phyloP scores from a whole-genome alignment of 1,140 invertebrate genomes.

The Aphelinus certus region DNA sequence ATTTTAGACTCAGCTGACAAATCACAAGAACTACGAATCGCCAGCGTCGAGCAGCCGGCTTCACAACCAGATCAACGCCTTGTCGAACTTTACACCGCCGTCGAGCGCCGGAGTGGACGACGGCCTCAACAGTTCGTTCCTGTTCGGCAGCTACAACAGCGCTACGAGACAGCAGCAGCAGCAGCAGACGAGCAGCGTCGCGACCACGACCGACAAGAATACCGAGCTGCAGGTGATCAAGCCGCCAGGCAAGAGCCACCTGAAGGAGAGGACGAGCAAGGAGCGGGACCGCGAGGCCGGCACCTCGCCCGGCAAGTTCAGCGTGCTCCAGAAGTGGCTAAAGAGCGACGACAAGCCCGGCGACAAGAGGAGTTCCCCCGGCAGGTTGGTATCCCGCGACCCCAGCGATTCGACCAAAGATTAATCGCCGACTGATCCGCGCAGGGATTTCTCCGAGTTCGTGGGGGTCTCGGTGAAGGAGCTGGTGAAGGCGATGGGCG shows the following conservation, averaged over 20 bases:
- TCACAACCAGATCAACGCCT: slow-evolving; percentile 3
- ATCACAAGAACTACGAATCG: slow-evolving; percentile 72
- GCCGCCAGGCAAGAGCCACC: slow-evolving; percentile 49
- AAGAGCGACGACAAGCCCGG: slow-evolving; percentile 69
- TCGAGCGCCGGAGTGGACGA: slow-evolving; percentile 44
- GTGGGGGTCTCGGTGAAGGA: slow-evolving; percentile 83
- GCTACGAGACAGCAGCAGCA: slow-evolving; percentile 19
- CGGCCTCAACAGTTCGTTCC: slow-evolving; percentile 68
- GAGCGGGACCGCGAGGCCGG: slow-evolving; percentile 61
- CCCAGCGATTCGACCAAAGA: too few relatives aligned
- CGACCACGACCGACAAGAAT: slow-evolving; percentile 1
- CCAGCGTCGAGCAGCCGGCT: slow-evolving; percentile 57
- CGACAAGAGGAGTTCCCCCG: slow-evolving; percentile 60
- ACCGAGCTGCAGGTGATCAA: slow-evolving; percentile 11
- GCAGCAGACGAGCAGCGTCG: not conserved
- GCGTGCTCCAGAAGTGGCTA: slow-evolving; percentile 77
- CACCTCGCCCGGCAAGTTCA: slow-evolving; percentile 64
- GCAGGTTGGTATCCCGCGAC: slow-evolving; percentile 52
- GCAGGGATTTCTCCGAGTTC: slow-evolving; percentile 72
- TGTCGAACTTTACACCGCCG: not conserved
- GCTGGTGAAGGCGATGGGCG: slow-evolving; percentile 81
- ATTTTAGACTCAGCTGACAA: slow-evolving; percentile 44
- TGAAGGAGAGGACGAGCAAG: slow-evolving; percentile 53
- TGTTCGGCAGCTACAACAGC: slow-evolving; percentile 63
- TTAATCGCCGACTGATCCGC: slow-evolving; percentile 9